Evolutionary conservation across 92 coral and sea anemone genomes (phyloP).

Genomic region (Hydrozoanthus gracilis): DNA sequence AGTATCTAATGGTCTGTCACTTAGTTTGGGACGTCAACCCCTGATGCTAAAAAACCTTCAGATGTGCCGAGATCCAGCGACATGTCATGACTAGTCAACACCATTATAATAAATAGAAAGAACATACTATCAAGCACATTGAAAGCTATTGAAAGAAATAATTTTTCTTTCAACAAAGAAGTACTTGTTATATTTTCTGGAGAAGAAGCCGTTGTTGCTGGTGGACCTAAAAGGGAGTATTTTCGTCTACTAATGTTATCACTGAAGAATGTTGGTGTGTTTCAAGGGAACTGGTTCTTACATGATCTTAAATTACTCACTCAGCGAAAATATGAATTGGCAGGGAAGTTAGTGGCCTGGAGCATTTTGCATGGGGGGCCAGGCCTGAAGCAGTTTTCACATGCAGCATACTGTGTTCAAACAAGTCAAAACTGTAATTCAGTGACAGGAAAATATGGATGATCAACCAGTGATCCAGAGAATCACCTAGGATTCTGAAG

Average conservation of each 20-base stretch:
- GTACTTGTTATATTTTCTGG: constrained; percentile 61
- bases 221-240: constrained; percentile 69
- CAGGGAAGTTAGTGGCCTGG: constrained; percentile 70
- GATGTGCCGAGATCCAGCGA: no score
- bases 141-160: constrained; percentile 62
- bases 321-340: constrained; percentile 47
- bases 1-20: no score
- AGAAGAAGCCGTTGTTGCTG: constrained; percentile 70
- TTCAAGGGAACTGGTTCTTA: constrained; percentile 62
- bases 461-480: no score
- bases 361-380: constrained; percentile 64
- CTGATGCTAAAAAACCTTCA: no score
- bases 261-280: constrained; percentile 41
- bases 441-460: no score
- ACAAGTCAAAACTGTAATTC: no score
- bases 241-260: constrained; percentile 68
- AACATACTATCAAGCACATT: constrained; percentile 47
- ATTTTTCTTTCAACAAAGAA: constrained; percentile 56
- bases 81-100: constrained; percentile 37
- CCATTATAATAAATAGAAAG: constrained; percentile 56
- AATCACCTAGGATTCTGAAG: no score
- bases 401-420: constrained; percentile 58
- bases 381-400: constrained; percentile 65
- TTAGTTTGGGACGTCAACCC: no score
- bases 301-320: constrained; percentile 59